Percentiles rank a stretch among this genome's conserved stretches.
phyloP scores from a whole-genome alignment of 2,888 invertebrate species.

The Salticus scenicus region DNA sequence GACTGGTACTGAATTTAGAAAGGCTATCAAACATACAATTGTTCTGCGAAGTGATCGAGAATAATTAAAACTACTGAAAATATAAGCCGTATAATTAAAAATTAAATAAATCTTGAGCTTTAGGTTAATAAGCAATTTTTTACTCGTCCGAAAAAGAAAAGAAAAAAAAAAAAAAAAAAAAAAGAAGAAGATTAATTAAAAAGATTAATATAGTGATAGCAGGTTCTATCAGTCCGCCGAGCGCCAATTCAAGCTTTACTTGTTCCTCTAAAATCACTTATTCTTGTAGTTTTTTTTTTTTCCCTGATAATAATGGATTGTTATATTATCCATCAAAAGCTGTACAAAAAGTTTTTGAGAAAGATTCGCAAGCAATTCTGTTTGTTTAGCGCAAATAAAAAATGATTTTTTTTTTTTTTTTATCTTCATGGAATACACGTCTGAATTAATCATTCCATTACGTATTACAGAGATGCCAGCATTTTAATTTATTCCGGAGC shows the following conservation, averaged over 20 bases:
- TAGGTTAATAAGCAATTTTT: background rate
- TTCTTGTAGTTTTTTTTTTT: too few species aligned
- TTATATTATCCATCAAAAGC: too few species aligned
- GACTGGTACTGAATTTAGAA: background rate
- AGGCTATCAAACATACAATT: background rate
- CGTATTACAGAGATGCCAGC: too few species aligned
- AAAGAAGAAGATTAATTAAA: constrained; percentile 45
- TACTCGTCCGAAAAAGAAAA: background rate
- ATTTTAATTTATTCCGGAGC: too few species aligned
- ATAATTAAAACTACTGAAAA: background rate
- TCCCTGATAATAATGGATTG: too few species aligned
- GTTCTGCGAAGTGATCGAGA: background rate
- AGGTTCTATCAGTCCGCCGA: constrained; percentile 34
- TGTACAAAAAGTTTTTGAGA: too few species aligned
- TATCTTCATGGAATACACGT: too few species aligned
- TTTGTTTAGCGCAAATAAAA: too few species aligned
- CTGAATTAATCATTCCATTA: too few species aligned
- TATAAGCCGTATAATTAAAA: background rate
- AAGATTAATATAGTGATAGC: constrained; percentile 51
- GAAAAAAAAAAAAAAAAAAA: constrained; percentile 17
- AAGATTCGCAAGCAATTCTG: too few species aligned
- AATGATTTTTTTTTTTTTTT: too few species aligned
- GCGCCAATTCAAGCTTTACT: background rate
- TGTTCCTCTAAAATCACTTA: too few species aligned
- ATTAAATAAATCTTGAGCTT: background rate